Base-by-base conservation (phyloP, 1,140 invertebrate genomes). In the Bombus pascuorum region DNA sequence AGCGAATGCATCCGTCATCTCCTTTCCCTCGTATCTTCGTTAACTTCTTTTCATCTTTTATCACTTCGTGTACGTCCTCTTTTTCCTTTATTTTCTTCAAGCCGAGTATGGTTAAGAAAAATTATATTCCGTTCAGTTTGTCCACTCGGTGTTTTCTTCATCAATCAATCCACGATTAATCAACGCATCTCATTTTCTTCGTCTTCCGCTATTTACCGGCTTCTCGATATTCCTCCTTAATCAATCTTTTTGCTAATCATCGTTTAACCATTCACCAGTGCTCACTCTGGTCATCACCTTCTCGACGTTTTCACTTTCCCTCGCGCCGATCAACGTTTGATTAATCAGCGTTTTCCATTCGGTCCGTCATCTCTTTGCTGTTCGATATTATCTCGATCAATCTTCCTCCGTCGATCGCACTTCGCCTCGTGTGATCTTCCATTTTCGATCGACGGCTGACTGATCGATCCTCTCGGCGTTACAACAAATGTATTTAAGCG, bases 201-300 rank as follows among this genome's bases (percentile, higher is more conserved):
- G 28, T 28, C 44, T 1, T 22, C 42, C 32, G 2, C 8, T 62
- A 62, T 62, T 62, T 47, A 74, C 71, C 12, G 34, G 1, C 47
- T 57, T 9, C 9, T 34, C 37, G 37, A 62, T 70, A 53, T 32
- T n/a, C 22, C 62, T 4, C 39, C 65, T 59, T 44, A 71, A 84
- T 79, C 74, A 84, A 79, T 84, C 76, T 79, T 53, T 70, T 70
- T 8, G n/a, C 53, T 79, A 62, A 71, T 79, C 68, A 84, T 84
- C 76, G 76, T 79, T 84, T 79, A 84, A 53, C 42, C 76, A 59
- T 84, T 84, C 75, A 39, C 25, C 42, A 72, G 8, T 22, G 15
- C 75, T 28, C 75, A 32, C n/a, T 79, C 34, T 28, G 42, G 15
- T 79, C n/a, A 22, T 39, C 77, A 37, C 44, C 62, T 47, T 68